Conservation (phyloP, 2,797 vertebrate genomes). For the Cyclopterus lumpus region DNA sequence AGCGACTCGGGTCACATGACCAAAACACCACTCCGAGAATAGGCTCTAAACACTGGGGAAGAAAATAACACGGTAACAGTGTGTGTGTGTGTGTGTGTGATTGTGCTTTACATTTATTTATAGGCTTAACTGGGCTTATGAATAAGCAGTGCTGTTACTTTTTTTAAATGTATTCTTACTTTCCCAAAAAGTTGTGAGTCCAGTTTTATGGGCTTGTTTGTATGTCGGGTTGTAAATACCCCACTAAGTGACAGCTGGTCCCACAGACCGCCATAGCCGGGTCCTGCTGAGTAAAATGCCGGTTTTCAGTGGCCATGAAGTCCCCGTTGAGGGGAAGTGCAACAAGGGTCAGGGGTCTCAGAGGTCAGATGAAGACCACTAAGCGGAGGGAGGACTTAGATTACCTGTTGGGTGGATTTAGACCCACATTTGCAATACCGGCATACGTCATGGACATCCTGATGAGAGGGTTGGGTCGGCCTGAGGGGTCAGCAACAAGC, state of each 20-base stretch:
- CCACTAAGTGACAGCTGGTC: constrained; percentile 58
- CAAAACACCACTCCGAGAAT: constrained; percentile 77
- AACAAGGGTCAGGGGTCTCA: constrained; percentile 30
- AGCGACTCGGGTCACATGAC: constrained; percentile 71
- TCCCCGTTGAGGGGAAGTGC: too few relatives aligned
- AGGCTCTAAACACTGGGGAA: constrained; percentile 77
- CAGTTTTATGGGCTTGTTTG: constrained; percentile 71
- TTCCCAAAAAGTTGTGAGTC: constrained; percentile 54
- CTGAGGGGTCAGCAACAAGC: constrained; percentile 21
- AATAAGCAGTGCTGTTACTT: constrained; percentile 27
- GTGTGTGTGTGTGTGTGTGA: not conserved
- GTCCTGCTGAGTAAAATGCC: not conserved
- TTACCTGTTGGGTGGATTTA: constrained; percentile 24
- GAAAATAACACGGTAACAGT: constrained; percentile 73
- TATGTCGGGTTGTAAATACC: constrained; percentile 66
- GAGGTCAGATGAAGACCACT: constrained; percentile 27
- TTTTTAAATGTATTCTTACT: not conserved
- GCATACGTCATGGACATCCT: constrained; percentile 53
- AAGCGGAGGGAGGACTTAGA: constrained; percentile 34
- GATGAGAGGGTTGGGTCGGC: constrained; percentile 45
- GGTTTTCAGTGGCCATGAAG: too few relatives aligned
- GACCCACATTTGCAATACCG: constrained; percentile 5
- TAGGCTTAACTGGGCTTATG: constrained; percentile 32
- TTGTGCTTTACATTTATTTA: constrained; percentile 24
- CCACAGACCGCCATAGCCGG: constrained; percentile 12